phyloP scores from a whole-genome alignment of 2,113 vertebrate genomes.

The Melozone crissalis region DNA sequence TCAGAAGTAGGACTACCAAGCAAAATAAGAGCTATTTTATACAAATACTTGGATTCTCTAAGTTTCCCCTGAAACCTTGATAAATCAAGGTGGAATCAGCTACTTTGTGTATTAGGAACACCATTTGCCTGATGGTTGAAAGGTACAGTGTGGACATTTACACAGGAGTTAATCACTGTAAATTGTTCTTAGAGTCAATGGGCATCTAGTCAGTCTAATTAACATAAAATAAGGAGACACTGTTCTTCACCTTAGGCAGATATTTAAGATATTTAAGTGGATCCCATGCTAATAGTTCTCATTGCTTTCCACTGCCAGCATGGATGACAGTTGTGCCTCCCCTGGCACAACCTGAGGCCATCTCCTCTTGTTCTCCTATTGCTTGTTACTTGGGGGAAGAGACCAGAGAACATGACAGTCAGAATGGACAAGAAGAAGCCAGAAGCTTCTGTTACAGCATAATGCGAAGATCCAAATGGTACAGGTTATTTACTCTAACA shows the following conservation, averaged over 20 bases:
- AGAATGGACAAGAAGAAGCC: background rate
- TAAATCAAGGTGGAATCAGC: background rate
- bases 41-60: background rate
- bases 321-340: background rate
- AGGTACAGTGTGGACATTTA: background rate
- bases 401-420: background rate
- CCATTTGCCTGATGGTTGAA: background rate
- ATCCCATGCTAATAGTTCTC: background rate
- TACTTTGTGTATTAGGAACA: background rate
- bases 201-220: background rate
- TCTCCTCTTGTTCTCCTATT: background rate
- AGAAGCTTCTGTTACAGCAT: background rate
- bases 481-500: background rate
- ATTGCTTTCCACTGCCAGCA: background rate
- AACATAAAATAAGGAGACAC: background rate
- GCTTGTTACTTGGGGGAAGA: background rate
- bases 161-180: background rate
- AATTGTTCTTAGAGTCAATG: background rate
- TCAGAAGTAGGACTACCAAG: background rate
- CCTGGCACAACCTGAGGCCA: background rate
- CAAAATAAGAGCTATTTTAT: background rate
- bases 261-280: background rate
- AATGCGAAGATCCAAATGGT: background rate
- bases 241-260: background rate
- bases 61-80: background rate